Conservation (phyloP, 53 echinoderm and acorn worm genomes). For the Patiria pectinifera region DNA sequence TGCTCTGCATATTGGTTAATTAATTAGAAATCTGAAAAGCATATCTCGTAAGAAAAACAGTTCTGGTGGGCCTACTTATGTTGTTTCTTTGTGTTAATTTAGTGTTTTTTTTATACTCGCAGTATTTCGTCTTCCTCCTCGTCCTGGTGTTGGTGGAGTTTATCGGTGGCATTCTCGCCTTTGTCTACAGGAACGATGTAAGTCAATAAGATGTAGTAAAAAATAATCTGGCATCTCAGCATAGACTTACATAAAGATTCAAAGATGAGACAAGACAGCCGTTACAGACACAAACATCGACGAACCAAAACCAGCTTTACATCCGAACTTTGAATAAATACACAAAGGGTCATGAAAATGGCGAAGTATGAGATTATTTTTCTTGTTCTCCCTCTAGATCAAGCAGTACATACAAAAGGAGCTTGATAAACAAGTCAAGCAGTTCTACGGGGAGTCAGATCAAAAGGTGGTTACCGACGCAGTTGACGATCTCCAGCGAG, state of each 20-base stretch:
- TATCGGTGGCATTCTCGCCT: constrained; percentile 69
- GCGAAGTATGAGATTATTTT: neutral
- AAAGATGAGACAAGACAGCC: too few relatives aligned
- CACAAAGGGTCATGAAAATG: neutral
- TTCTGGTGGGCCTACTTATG: too few relatives aligned
- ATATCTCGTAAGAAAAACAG: too few relatives aligned
- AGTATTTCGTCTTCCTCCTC: constrained; percentile 76
- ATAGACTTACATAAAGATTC: neutral
- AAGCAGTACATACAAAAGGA: neutral
- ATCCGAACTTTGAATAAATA: too few relatives aligned
- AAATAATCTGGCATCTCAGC: neutral
- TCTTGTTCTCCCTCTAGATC: constrained; percentile 9
- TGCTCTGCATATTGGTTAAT: too few relatives aligned
- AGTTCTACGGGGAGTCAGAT: neutral
- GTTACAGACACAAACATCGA: too few relatives aligned
- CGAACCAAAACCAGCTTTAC: too few relatives aligned
- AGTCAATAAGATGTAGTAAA: neutral
- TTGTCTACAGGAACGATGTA: constrained; percentile 75
- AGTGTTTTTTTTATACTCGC: neutral
- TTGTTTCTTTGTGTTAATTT: too few relatives aligned
- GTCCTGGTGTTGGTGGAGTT: constrained; percentile 68
- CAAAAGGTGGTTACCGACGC: constrained; percentile 26
- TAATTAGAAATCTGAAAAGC: too few relatives aligned
- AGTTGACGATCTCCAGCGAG: constrained; percentile 27
- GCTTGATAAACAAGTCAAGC: neutral